phyloP scores from a whole-genome alignment of 1,140 invertebrate species.

The Tenebrio molitor region DNA sequence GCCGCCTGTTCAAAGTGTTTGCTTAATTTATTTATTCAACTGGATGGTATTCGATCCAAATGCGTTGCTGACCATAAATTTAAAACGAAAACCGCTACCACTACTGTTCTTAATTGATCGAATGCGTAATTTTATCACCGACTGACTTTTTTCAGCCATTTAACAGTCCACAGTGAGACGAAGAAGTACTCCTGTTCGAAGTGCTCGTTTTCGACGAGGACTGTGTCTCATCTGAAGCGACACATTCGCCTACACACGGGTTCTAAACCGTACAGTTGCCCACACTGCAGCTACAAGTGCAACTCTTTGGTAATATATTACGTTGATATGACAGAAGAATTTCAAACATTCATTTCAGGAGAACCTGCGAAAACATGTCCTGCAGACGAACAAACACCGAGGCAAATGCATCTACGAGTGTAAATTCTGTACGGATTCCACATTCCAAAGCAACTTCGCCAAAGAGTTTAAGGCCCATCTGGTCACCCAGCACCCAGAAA shows the following conservation, averaged over 20 bases:
- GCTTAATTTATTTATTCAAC: slow-evolving; percentile 43
- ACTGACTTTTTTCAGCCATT: slow-evolving; percentile 69
- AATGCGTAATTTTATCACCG: slow-evolving; percentile 27
- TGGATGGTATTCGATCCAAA: slow-evolving; percentile 37
- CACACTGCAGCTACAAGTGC: slow-evolving; percentile 84
- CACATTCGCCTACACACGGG: slow-evolving; percentile 85
- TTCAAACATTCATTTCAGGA: slow-evolving; percentile 73
- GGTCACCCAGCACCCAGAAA: slow-evolving; percentile 70
- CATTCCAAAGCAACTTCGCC: slow-evolving; percentile 75
- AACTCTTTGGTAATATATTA: slow-evolving; percentile 76
- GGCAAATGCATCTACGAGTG: slow-evolving; percentile 86
- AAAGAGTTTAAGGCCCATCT: slow-evolving; percentile 79
- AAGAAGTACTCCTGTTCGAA: slow-evolving; percentile 74
- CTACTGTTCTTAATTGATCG: slow-evolving; percentile 36
- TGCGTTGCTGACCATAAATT: slow-evolving; percentile 32
- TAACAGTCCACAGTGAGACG: slow-evolving; percentile 69
- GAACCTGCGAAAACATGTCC: slow-evolving; percentile 88
- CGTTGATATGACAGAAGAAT: background rate
- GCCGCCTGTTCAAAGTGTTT: slow-evolving; percentile 43
- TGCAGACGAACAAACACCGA: slow-evolving; percentile 83
- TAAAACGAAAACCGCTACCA: slow-evolving; percentile 27
- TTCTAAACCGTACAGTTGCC: slow-evolving; percentile 88
- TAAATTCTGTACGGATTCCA: slow-evolving; percentile 69
- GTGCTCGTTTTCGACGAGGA: slow-evolving; percentile 77
- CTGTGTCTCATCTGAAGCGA: slow-evolving; percentile 80